phyloP scores from a whole-genome alignment of 2,113 vertebrate species.

The Ceyx margarethae region DNA sequence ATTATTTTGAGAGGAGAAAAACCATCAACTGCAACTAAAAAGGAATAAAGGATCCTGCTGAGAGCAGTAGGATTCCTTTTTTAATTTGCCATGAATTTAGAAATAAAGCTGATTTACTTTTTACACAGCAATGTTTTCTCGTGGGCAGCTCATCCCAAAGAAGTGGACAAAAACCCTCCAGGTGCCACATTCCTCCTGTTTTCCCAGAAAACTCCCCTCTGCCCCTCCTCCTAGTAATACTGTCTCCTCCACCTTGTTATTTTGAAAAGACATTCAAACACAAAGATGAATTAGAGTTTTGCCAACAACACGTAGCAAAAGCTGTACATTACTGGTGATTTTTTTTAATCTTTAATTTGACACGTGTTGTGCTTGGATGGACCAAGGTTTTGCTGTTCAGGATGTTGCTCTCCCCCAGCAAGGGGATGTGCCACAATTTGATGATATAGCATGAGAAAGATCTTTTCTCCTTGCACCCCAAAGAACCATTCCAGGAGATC shows the following conservation, averaged over 20 bases:
- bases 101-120: conserved; percentile 28
- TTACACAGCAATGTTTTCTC: neutral
- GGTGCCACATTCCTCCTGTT: conserved; percentile 15
- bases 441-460: neutral
- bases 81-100: conserved; percentile 42
- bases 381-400: neutral
- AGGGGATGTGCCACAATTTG: neutral
- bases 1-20: conserved; percentile 34
- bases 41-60: conserved; percentile 44
- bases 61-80: conserved; percentile 44
- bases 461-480: neutral
- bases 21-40: conserved; percentile 21
- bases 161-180: conserved; percentile 41
- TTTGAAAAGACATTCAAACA: neutral
- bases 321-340: neutral
- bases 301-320: neutral
- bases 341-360: neutral
- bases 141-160: conserved; percentile 26
- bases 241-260: neutral
- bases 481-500: neutral
- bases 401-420: neutral
- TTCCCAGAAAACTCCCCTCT: conserved; percentile 32
- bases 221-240: neutral
- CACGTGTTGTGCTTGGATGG: rapidly evolving
- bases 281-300: neutral